Evolutionary conservation across 1,140 invertebrate species (phyloP).

Genomic region (Aphelenchoides avenae): DNA sequence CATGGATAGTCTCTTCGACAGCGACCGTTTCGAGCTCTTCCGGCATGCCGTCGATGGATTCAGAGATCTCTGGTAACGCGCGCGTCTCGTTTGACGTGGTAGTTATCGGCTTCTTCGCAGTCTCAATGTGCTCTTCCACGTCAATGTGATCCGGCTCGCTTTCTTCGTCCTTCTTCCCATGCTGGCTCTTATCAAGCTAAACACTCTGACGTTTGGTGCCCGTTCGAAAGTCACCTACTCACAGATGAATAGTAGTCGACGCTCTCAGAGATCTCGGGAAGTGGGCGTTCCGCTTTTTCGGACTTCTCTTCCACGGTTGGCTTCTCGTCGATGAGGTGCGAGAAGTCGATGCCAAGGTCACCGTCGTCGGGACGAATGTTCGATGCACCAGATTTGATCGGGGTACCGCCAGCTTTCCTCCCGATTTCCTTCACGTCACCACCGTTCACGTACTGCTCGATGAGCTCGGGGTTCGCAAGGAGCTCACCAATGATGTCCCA

Average conservation of each 20-base stretch:
- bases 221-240: constrained; percentile 12
- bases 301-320: constrained; percentile 13
- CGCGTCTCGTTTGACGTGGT: constrained; percentile 4
- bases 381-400: constrained; percentile 1
- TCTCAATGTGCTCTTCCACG: background rate
- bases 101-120: background rate
- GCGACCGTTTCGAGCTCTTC: constrained; percentile 23
- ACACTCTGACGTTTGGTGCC: too few relatives aligned
- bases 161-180: constrained; percentile 26
- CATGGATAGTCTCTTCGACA: constrained; percentile 25
- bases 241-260: constrained; percentile 44
- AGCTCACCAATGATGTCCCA: constrained; percentile 56
- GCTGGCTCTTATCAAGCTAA: too few relatives aligned
- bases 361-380: constrained; percentile 35
- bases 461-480: constrained; percentile 53
- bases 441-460: constrained; percentile 36
- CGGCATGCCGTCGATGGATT: constrained; percentile 31
- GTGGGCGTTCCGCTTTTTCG: constrained; percentile 26
- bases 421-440: constrained; percentile 18
- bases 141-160: constrained; percentile 17
- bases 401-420: constrained; percentile 21
- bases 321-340: constrained; percentile 33
- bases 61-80: constrained; percentile 35
- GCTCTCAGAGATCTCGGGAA: constrained; percentile 38
- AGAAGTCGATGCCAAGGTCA: constrained; percentile 51